Evolutionary conservation across 2,888 invertebrate species (phyloP), one percentile per base, ranked within the genome.

Genomic region (Papilio elwesi): DNA sequence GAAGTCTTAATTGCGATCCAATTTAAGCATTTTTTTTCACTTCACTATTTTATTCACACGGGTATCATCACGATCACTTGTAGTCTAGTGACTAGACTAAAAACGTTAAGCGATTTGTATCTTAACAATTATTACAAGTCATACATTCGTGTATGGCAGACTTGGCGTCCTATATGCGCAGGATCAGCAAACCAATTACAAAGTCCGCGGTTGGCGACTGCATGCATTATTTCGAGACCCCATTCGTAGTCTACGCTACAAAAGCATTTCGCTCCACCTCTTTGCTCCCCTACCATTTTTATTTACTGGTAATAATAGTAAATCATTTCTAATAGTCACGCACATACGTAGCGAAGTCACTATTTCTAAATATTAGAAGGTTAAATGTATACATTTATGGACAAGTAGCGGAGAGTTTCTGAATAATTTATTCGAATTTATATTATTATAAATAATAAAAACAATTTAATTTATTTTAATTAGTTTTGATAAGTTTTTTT

Each of bases 271-370:
- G 93, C 93, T 91, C 93, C 93, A 93, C 93, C 93, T 92, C 91
- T 89, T 89, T 87, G 87, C 88, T 89, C 93, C 93, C 93, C 93
- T 93, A 90, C 93, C 84, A 93, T 90, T 93, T 93, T 93, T 93
- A 93, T 92, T 91, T 91, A 92, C 91, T 89, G 85, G 90, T 92
- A 92, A 93, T 92, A 93, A 93, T 93, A 92, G 85, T 93, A 92
- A 93, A 92, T 92, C 92, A 92, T 87, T 80, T 83, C 84, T 83
- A 85, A 83, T 85, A 81, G 85, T 85, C 86, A 83, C 85, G 85
- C 6, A 43, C 43, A 26, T 90, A 89, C 90, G 82, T 86, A 82
- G 84, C 83, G 84, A 82, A 82, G 83, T 49, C 49, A 49, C 13
- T 64, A 64, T 86, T 85, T 53, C 51, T 53, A 15, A 53, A 67